phyloP scores from a whole-genome alignment of 2,797 vertebrate genomes.

The Scomberomorus guttatus region DNA sequence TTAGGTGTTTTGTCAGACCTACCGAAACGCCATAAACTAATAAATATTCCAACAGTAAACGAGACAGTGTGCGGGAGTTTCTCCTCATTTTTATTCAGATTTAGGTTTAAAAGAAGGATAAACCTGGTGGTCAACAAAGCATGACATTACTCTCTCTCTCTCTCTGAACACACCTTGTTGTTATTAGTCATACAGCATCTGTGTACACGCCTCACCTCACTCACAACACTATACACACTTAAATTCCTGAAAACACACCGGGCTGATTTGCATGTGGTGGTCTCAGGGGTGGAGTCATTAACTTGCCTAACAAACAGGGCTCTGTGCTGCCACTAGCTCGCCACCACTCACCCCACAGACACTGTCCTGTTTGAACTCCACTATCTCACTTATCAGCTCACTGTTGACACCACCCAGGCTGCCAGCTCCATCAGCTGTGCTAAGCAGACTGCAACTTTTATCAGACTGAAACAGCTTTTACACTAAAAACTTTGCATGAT shows the following conservation, averaged over 20 bases:
- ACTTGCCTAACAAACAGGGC: slow-evolving; percentile 68
- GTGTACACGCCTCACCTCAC: slow-evolving; percentile 25
- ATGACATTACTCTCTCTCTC: slow-evolving; percentile 25
- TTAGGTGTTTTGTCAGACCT: too few relatives aligned
- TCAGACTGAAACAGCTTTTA: slow-evolving; percentile 41
- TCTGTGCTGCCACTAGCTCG: slow-evolving; percentile 59
- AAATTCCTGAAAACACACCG: slow-evolving; percentile 37
- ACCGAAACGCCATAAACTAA: too few relatives aligned
- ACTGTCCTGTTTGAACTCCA: slow-evolving; percentile 59
- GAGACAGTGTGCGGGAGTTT: too few relatives aligned
- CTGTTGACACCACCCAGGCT: slow-evolving; percentile 27
- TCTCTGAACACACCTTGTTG: slow-evolving; percentile 40
- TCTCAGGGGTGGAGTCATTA: slow-evolving; percentile 70
- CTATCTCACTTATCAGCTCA: slow-evolving; percentile 68
- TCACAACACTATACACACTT: slow-evolving; percentile 28
- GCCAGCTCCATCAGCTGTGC: slow-evolving; percentile 34
- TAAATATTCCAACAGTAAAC: too few relatives aligned
- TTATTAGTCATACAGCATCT: background rate
- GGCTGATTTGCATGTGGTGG: slow-evolving; percentile 15
- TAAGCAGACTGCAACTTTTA: slow-evolving; percentile 49
- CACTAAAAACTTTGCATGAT: background rate
- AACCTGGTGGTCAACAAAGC: background rate
- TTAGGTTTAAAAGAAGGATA: too few relatives aligned
- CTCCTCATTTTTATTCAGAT: too few relatives aligned
- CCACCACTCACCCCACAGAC: slow-evolving; percentile 44